Percentiles rank a stretch among this genome's conserved stretches.
These are phyloP conservation scores for Frankliniella intonsa DNA, from an alignment of 2,888 invertebrate species.

Conservation along the genomic window DNA sequence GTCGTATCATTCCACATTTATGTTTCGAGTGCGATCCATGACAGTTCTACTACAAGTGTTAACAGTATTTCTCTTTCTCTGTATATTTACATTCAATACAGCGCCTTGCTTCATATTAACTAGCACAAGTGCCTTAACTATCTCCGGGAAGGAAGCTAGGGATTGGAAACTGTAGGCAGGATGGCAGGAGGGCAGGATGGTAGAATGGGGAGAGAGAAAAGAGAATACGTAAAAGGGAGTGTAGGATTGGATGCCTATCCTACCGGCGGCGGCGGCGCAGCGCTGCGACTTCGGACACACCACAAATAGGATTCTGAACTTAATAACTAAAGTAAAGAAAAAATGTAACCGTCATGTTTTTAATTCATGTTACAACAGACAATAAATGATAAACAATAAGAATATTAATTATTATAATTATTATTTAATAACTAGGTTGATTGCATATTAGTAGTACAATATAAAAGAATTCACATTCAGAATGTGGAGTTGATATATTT, in stretches of 20 bases:
- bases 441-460: not conserved
- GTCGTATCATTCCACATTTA: not conserved
- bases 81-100: not conserved
- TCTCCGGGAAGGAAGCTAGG: no score
- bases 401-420: not conserved
- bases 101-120: not conserved
- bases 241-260: no score
- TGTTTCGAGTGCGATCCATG: not conserved
- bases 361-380: not conserved
- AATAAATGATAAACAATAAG: not conserved
- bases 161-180: no score
- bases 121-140: not conserved
- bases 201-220: no score
- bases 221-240: no score
- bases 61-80: not conserved
- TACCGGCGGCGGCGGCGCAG: no score
- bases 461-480: not conserved
- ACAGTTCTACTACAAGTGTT: not conserved
- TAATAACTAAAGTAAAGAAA: not conserved
- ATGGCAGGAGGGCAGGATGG: no score
- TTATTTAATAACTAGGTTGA: not conserved
- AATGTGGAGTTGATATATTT: not conserved
- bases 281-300: no score
- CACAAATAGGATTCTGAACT: not conserved
- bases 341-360: not conserved